Conservation (phyloP, 2,888 invertebrate genomes). For the Oligia fasciuncula region DNA sequence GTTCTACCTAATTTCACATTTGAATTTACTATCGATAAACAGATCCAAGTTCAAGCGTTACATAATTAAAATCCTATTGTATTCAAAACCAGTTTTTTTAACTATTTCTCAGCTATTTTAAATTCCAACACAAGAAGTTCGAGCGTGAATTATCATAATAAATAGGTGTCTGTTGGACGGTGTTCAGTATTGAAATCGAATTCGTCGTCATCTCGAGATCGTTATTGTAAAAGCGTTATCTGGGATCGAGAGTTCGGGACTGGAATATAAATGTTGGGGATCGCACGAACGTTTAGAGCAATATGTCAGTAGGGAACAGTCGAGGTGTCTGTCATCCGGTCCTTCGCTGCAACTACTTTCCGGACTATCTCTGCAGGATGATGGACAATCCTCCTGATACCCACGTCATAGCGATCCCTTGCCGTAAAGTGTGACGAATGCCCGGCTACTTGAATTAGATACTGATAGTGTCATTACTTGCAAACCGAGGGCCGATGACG, state of each 20-base stretch:
- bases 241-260: slow-evolving; percentile 79
- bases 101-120: slow-evolving; percentile 63
- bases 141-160: slow-evolving; percentile 75
- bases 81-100: slow-evolving; percentile 52
- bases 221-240: slow-evolving; percentile 89
- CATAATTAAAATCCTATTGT: slow-evolving; percentile 66
- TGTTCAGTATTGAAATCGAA: slow-evolving; percentile 81
- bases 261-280: slow-evolving; percentile 86
- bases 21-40: slow-evolving; percentile 41
- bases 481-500: slow-evolving; percentile 35
- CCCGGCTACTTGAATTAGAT: slow-evolving; percentile 63
- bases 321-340: slow-evolving; percentile 67
- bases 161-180: slow-evolving; percentile 68
- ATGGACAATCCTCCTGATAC: slow-evolving; percentile 66
- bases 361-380: slow-evolving; percentile 58
- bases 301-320: slow-evolving; percentile 81
- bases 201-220: slow-evolving; percentile 82
- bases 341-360: slow-evolving; percentile 64
- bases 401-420: slow-evolving; percentile 62
- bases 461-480: slow-evolving; percentile 65
- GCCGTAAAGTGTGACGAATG: slow-evolving; percentile 65
- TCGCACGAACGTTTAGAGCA: slow-evolving; percentile 78
- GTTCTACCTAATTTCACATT: slow-evolving; percentile 17
- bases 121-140: slow-evolving; percentile 69
- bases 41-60: slow-evolving; percentile 59